phyloP scores from a whole-genome alignment of 2,797 vertebrate genomes.

The Eutrigla gurnardus region DNA sequence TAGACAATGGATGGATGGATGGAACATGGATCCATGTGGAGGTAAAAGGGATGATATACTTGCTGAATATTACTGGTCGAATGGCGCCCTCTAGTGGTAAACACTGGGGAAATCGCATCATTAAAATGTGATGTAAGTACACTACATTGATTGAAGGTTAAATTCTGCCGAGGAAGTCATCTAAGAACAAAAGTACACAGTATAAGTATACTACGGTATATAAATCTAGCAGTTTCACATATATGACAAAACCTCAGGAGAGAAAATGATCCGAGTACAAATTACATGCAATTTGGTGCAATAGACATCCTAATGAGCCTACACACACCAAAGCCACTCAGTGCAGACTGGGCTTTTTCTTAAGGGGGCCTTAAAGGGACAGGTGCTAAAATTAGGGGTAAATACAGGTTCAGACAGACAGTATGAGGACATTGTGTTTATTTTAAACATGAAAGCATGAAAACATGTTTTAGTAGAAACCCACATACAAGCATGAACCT shows the following conservation, averaged over 20 bases:
- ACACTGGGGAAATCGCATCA: not conserved
- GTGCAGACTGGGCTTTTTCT: not conserved
- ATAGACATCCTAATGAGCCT: too few species aligned
- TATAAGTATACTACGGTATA: too few species aligned
- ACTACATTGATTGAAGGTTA: not conserved
- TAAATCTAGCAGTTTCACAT: too few species aligned
- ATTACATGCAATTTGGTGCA: too few species aligned
- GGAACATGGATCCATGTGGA: slow-evolving; percentile 17
- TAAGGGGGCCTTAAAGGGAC: not conserved
- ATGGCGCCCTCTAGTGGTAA: slow-evolving; percentile 38
- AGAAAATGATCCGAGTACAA: too few species aligned
- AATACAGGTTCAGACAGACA: not conserved
- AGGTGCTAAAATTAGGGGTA: not conserved
- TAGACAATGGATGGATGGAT: too few species aligned
- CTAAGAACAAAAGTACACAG: too few species aligned
- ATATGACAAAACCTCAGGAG: too few species aligned
- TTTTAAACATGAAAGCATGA: not conserved
- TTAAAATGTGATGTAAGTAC: not conserved
- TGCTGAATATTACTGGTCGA: not conserved
- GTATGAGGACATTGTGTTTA: not conserved
- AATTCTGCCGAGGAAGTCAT: not conserved
- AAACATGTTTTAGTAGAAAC: not conserved
- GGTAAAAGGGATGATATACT: not conserved
- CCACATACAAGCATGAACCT: not conserved
- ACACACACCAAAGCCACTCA: too few species aligned